Conservation (phyloP, 2,113 vertebrate species). For the Corythornis cristatus region DNA sequence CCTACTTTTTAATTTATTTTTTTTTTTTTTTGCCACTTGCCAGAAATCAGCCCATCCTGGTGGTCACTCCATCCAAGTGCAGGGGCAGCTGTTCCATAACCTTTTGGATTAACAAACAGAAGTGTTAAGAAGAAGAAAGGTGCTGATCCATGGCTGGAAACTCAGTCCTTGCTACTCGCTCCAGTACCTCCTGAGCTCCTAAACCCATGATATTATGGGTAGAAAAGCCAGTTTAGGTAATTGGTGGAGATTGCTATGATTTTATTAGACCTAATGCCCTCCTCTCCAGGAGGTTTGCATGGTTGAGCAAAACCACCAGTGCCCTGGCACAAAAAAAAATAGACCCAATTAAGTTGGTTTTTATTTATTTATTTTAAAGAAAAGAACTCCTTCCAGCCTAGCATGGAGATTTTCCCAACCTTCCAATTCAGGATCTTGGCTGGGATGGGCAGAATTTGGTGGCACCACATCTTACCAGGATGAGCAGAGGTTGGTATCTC, state of each 20-base stretch:
- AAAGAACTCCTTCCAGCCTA: background rate
- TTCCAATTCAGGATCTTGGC: background rate
- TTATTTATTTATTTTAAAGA: background rate
- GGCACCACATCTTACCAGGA: background rate
- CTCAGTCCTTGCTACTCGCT: background rate
- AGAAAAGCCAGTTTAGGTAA: background rate
- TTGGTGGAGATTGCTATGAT: background rate
- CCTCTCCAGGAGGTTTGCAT: background rate
- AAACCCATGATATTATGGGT: background rate
- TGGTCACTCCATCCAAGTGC: accelerated
- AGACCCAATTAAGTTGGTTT: background rate
- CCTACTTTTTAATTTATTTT: background rate
- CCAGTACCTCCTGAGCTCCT: background rate
- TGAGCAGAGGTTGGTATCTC: background rate
- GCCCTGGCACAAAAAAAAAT: background rate
- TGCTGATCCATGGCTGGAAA: background rate
- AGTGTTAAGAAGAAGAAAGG: background rate
- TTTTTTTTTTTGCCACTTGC: background rate
- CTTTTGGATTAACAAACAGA: background rate
- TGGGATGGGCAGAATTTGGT: background rate
- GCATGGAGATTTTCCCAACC: background rate
- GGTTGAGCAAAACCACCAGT: background rate
- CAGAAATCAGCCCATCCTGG: background rate
- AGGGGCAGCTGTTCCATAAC: background rate
- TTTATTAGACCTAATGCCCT: background rate